Conservation (phyloP, 1,140 invertebrate genomes). For the Sarcophaga peregrina region DNA sequence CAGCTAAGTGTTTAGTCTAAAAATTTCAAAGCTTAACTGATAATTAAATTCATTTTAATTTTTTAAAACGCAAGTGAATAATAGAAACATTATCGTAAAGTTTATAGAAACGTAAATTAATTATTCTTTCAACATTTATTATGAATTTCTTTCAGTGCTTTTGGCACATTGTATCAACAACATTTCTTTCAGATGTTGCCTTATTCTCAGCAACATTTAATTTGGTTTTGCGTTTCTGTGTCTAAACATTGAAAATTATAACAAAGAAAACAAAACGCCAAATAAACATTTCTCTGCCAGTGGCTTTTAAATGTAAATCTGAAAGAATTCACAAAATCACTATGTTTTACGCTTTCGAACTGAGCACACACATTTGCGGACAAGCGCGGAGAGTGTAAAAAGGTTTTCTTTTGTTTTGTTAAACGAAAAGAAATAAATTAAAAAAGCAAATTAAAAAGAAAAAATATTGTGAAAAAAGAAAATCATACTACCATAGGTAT, state of each 20-base stretch:
- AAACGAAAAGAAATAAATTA: not conserved
- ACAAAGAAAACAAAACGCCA: not conserved
- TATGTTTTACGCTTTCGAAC: constrained; percentile 18
- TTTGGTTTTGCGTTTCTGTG: not conserved
- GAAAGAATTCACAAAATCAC: not conserved
- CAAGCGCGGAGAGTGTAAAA: not conserved
- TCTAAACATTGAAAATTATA: not conserved
- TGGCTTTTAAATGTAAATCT: constrained; percentile 16
- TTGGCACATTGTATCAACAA: not conserved
- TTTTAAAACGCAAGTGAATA: no score
- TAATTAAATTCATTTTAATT: no score
- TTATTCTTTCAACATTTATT: no score
- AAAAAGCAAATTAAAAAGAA: not conserved
- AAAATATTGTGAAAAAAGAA: not conserved
- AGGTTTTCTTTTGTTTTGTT: not conserved
- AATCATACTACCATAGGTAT: not conserved
- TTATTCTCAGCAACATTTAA: not conserved
- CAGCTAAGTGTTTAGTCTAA: no score
- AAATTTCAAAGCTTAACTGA: no score
- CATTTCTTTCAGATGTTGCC: not conserved
- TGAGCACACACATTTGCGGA: not conserved
- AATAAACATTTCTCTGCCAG: not conserved
- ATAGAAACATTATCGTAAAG: no score
- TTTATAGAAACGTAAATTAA: no score
- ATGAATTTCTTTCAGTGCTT: no score